Conservation (phyloP, 2,797 vertebrate genomes). For the Ispidina picta region DNA sequence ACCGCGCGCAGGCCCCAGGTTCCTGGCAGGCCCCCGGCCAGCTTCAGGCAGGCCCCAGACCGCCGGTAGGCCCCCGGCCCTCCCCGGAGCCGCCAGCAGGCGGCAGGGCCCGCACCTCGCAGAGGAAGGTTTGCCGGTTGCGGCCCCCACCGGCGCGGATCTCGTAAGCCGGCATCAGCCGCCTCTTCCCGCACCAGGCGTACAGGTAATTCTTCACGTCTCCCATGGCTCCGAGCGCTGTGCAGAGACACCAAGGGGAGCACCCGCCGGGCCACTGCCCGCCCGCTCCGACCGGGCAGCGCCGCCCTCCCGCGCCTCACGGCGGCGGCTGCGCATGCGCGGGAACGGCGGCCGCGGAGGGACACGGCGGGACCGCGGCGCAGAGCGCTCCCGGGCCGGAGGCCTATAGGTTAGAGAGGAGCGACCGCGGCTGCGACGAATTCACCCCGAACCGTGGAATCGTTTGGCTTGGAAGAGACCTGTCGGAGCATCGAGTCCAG, state of each 20-base stretch:
- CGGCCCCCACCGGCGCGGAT: slow-evolving; percentile 91
- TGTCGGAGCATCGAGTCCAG: too few species aligned
- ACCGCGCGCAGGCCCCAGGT: not conserved
- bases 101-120: slow-evolving; percentile 82
- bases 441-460: too few species aligned
- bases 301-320: not conserved
- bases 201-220: slow-evolving; percentile 96
- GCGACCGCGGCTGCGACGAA: too few species aligned
- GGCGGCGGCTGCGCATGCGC: not conserved
- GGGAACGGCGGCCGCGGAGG: not conserved
- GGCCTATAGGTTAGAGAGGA: too few species aligned
- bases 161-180: slow-evolving; percentile 89
- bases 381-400: too few species aligned
- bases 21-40: not conserved
- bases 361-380: not conserved
- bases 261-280: not conserved
- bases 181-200: slow-evolving; percentile 94
- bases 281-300: not conserved
- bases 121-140: slow-evolving; percentile 91
- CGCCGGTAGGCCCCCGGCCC: not conserved
- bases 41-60: not conserved
- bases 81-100: not conserved
- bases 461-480: too few species aligned
- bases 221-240: slow-evolving; percentile 79
- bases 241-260: accelerated